Evolutionary conservation across 2,888 invertebrate genomes (phyloP).

Genomic region (Troglohyphantes excavatus): DNA sequence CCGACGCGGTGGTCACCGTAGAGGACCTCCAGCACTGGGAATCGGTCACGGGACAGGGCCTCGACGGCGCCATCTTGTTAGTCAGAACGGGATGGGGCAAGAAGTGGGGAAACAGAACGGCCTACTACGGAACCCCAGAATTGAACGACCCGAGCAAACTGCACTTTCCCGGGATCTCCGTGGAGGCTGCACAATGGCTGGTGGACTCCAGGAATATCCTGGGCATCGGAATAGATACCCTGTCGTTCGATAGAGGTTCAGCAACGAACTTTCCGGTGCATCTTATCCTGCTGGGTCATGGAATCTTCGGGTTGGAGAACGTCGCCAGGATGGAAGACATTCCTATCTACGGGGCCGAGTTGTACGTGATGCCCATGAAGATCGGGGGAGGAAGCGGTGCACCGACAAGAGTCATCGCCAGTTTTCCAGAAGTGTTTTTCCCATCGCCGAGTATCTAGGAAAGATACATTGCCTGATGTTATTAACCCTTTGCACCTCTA

Average conservation of each 20-base stretch:
- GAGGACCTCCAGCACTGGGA: conserved; percentile 82
- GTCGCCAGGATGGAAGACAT: conserved; percentile 84
- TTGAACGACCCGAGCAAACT: conserved; percentile 55
- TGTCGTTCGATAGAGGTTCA: conserved; percentile 86
- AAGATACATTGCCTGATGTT: too few species aligned
- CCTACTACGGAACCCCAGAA: conserved; percentile 79
- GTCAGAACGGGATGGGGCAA: conserved; percentile 83
- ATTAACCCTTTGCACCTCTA: background rate
- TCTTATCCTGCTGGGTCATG: conserved; percentile 84
- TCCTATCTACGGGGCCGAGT: conserved; percentile 80
- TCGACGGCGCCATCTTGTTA: conserved; percentile 83
- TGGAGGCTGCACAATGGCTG: conserved; percentile 86
- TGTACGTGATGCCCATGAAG: conserved; percentile 86
- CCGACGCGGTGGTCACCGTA: conserved; percentile 60
- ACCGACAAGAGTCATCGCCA: conserved; percentile 85
- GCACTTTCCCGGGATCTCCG: conserved; percentile 84
- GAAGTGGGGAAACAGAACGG: conserved; percentile 80
- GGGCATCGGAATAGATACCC: conserved; percentile 87
- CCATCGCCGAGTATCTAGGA: too few species aligned
- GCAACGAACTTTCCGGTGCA: conserved; percentile 84
- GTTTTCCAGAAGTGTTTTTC: conserved; percentile 37
- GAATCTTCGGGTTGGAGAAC: conserved; percentile 86
- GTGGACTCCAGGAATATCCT: conserved; percentile 85
- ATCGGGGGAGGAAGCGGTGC: conserved; percentile 86
- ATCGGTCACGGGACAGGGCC: conserved; percentile 82